These are phyloP conservation scores for Centruroides sculpturatus DNA, from an alignment of 1,140 invertebrate species.

Conservation along the genomic window DNA sequence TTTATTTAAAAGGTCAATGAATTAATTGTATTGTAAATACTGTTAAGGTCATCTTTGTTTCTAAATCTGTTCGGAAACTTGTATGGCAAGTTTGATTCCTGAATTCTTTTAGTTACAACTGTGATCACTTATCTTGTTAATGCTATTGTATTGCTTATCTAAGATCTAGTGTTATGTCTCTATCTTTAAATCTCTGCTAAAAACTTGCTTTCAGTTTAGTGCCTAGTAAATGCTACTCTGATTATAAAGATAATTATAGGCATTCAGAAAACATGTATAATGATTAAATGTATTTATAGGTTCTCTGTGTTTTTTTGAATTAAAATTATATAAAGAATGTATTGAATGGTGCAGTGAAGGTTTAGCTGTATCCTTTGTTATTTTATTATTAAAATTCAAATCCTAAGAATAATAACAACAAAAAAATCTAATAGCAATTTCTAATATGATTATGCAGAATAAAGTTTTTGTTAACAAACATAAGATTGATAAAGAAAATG, in stretches of 20 bases:
- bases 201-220: background rate
- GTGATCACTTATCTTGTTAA: background rate
- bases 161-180: too few species aligned
- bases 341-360: conserved; percentile 52
- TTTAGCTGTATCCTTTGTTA: background rate
- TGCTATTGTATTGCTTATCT: background rate
- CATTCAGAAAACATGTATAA: background rate
- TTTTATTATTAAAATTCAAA: background rate
- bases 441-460: background rate
- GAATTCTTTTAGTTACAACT: background rate
- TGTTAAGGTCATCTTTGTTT: conserved; percentile 1
- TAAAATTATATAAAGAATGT: conserved; percentile 54
- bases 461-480: background rate
- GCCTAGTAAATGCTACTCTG: background rate
- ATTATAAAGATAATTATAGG: too few species aligned
- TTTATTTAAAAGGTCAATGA: background rate
- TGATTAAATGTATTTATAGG: conserved; percentile 27
- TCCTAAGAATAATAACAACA: background rate
- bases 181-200: background rate
- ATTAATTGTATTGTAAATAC: background rate
- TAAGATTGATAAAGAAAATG: background rate
- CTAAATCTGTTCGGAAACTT: background rate
- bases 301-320: conserved; percentile 50
- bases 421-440: background rate
- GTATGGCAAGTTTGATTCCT: background rate